Conservation (phyloP, 2,888 invertebrate genomes). For the Metopia argyrocephala region DNA sequence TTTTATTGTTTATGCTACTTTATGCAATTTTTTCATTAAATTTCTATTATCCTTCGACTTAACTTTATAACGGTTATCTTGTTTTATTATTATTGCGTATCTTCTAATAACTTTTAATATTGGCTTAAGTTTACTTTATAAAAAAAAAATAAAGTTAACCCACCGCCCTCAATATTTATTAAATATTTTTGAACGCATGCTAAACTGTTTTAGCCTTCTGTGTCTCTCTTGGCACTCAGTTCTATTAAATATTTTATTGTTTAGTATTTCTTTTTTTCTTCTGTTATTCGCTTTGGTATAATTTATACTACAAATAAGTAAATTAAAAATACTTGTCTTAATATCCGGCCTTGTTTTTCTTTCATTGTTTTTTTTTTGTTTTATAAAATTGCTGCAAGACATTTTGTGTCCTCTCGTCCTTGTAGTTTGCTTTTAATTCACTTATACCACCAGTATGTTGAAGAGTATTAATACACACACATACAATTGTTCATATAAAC, state of each 20-base stretch:
- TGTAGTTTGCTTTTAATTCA: constrained; percentile 34
- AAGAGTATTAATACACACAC: constrained; percentile 7
- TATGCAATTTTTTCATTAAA: background rate
- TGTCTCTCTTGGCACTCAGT: background rate
- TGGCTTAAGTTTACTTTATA: background rate
- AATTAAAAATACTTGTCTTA: constrained; percentile 69
- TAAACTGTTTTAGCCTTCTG: background rate
- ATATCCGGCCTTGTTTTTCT: constrained; percentile 58
- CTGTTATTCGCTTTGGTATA: background rate
- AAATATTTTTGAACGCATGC: constrained; percentile 12
- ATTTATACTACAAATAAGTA: constrained; percentile 65
- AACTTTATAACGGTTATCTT: background rate
- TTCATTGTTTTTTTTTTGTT: constrained; percentile 28
- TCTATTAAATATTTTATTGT: constrained; percentile 26
- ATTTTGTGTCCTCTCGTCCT: background rate
- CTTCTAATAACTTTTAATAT: constrained; percentile 36
- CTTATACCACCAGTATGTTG: constrained; percentile 29
- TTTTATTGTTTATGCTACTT: background rate
- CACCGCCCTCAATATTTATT: background rate
- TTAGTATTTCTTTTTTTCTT: constrained; percentile 18
- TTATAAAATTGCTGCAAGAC: constrained; percentile 33
- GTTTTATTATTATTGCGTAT: background rate
- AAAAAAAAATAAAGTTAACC: background rate
- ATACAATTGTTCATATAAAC: constrained; percentile 6
- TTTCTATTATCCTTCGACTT: constrained; percentile 15